A percentile compares a stretch with the other conserved stretches of the same genome.
Evolutionary conservation across 1,140 invertebrate species (phyloP).

Genomic region (Diabrotica virgifera): DNA sequence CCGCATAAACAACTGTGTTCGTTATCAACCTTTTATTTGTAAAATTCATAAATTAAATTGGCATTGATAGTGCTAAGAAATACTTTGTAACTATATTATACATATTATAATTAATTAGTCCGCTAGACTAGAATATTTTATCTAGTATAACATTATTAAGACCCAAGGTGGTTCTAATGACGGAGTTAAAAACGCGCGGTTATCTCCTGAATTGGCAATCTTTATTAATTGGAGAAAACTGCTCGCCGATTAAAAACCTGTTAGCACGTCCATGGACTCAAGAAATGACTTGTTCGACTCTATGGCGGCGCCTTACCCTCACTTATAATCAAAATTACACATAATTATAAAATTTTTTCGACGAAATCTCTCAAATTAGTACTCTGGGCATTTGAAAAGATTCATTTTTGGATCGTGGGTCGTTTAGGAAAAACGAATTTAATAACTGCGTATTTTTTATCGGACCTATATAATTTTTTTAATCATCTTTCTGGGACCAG

Average conservation of each 20-base stretch:
- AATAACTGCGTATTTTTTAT: conserved; percentile 21
- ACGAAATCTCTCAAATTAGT: conserved; percentile 29
- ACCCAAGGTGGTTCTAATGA: no score
- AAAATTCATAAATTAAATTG: no score
- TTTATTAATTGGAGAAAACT: no score
- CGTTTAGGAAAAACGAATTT: conserved; percentile 19
- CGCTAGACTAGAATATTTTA: no score
- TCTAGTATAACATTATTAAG: no score
- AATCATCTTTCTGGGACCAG: conserved; percentile 11
- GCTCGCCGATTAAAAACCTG: not conserved
- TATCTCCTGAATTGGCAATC: no score
- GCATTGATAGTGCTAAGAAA: no score
- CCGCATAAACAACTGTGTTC: no score
- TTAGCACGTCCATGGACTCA: conserved; percentile 4
- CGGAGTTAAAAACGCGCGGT: no score
- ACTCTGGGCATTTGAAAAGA: conserved; percentile 20
- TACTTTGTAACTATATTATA: no score
- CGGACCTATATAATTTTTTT: conserved; percentile 21
- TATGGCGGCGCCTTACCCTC: conserved; percentile 31
- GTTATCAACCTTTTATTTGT: no score
- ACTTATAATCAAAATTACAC: conserved; percentile 44
- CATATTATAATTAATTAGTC: no score
- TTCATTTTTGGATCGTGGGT: conserved; percentile 16
- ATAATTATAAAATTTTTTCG: conserved; percentile 41
- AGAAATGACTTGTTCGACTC: conserved; percentile 21